Evolutionary conservation across 1,140 invertebrate species (phyloP), one percentile per base, ranked within the genome.

Genomic region (Camponotus vicinus): DNA sequence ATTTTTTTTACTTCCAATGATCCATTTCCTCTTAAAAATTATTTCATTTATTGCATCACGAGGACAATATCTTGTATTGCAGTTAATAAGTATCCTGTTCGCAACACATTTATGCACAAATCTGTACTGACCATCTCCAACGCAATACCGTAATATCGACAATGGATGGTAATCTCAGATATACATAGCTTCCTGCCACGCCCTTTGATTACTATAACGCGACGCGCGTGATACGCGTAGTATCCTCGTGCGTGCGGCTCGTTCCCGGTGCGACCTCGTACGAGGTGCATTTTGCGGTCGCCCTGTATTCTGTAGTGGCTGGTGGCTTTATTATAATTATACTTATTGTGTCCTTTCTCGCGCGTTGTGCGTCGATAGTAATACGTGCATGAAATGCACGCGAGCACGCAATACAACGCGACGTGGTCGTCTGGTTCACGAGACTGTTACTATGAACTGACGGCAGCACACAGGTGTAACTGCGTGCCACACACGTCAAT

Each of bases 271-370:
- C 8, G 37, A 3, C 37, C 45, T 45, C 85, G 49, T 66, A 45
- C 42, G 11, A 82, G 84, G 45, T 32, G 75, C 79, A 88, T 87
- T 89, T 86, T 63, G 86, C 52, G 77, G 59, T 27, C 52, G 71
- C 70, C 34, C 34, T 52, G 32, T n/a, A 32, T 37, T 27, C 55
- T 27, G 27, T 27, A 27, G 27, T 27, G 27, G 27, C 27, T 27
- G 84, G 13, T 59, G 55, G 86, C 18, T 88, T 89, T 88, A 82
- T 90, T 82, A 89, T 91, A 88, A 91, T 89, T 91, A 88, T 89
- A 91, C 78, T 91, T 89, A 91, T 86, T 91, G 86, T 88, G 37
- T 59, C 27, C 59, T 76, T 83, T 73, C 73, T 71, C 75, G 63
- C 78, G 59, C 79, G 63, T 84, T 18, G 49, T 84, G 75, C 69